Conservation (phyloP, 2,113 vertebrate species). For the Mobula birostris region DNA sequence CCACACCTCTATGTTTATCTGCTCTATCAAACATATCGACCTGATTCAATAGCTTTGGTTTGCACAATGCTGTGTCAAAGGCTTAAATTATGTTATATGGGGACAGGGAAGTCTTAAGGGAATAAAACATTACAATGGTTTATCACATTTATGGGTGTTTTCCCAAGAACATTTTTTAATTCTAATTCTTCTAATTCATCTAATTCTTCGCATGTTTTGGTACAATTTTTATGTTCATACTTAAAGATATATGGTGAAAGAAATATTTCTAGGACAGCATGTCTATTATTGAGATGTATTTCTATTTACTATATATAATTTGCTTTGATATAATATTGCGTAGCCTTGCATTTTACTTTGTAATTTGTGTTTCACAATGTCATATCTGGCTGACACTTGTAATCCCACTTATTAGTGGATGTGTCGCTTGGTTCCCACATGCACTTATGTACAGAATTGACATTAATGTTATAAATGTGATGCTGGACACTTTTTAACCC, state of each 20-base stretch:
- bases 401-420: neutral
- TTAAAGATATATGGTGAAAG: neutral
- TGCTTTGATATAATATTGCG: neutral
- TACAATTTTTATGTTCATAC: neutral
- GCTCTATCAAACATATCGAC: neutral
- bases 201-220: constrained; percentile 7
- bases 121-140: neutral
- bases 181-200: neutral
- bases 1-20: neutral
- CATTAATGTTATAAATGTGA: neutral
- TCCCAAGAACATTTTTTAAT: neutral
- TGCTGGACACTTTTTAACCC: neutral
- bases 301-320: neutral
- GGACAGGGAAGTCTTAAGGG: neutral
- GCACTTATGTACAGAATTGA: neutral
- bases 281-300: neutral
- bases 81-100: neutral
- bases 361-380: neutral
- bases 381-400: neutral
- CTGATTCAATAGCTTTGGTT: neutral
- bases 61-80: too few relatives aligned
- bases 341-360: constrained; percentile 1
- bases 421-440: neutral
- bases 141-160: neutral
- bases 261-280: neutral